Base-by-base conservation (phyloP, 2,113 vertebrate genomes). In the Syngnathus typhle region DNA sequence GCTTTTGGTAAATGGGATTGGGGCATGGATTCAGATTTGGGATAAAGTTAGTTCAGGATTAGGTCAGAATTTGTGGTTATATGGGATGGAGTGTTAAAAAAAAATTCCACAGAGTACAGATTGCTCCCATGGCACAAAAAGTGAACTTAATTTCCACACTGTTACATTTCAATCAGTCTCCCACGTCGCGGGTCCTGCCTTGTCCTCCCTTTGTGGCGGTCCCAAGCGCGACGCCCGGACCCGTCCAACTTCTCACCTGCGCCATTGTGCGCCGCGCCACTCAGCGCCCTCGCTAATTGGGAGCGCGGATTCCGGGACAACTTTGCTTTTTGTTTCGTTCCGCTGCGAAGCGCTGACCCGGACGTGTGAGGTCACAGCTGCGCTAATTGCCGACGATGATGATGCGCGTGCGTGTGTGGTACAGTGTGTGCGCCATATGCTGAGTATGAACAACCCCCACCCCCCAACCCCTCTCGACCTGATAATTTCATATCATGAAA, bases 241-340 rank as follows among this genome's bases (percentile, higher is more conserved):
- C 73, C 9, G 60, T 84, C 77, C 78, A 85, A 80, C 86, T 85
- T 88, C 85, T 89, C 86, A 90, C 88, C 88, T 90, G 85, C 84
- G 78, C 76, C 77, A 82, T 84, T 87, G 83, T 88, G 49, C 19
- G 54, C 71, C 69, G 52, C 27, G 56, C 56, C 60, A 78, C 77
- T 79, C 75, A 43, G 60, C 65, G 74, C 60, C 60, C 56, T n/a
- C 66, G 66, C 74, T 87, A 88, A 89, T 85, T 89, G 87, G 84
- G 74, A 76, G 74, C 79, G 43, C 73, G 71, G 69, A 89, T 88
- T 87, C 84, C 81, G 71, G 70, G 84, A 81, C 84, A 74, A 75
- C 82, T 84, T 58, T 85, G 74, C 76, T 77, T 81, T 88, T 88
- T 87, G 85, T 88, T 32, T 74, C 75, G n/a, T 64, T 74, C 70